These are phyloP conservation scores for Pollenia amentaria DNA, from an alignment of 2,888 invertebrate genomes.

Conservation along the genomic window DNA sequence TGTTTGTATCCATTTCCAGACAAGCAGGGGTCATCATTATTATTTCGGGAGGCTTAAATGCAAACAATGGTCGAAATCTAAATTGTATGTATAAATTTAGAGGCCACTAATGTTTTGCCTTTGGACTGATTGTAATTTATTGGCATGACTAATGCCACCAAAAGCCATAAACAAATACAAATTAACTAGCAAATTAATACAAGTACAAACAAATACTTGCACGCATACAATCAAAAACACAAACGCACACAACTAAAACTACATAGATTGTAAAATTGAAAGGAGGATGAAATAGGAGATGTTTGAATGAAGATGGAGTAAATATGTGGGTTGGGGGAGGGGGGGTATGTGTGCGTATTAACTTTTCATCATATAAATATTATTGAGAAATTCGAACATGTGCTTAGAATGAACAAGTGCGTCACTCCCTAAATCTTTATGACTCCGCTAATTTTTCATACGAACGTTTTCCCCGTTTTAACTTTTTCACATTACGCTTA, in stretches of 20 bases:
- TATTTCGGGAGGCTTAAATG: constrained; percentile 26
- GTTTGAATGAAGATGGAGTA: not conserved
- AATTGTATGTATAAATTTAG: constrained; percentile 26
- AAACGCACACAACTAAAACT: not conserved
- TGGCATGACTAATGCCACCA: constrained; percentile 68
- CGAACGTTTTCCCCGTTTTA: not conserved
- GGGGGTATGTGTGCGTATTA: not conserved
- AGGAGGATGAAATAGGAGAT: not conserved
- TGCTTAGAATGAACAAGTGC: constrained; percentile 44
- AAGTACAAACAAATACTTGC: not conserved
- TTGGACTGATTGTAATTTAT: constrained; percentile 69
- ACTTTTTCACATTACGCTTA: not conserved
- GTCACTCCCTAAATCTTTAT: constrained; percentile 9
- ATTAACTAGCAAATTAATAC: constrained; percentile 60
- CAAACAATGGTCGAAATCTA: constrained; percentile 42
- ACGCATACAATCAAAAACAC: not conserved
- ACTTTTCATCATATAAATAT: constrained; percentile 37
- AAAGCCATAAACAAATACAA: constrained; percentile 70
- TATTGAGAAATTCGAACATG: constrained; percentile 27
- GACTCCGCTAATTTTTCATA: not conserved
- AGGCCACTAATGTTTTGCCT: constrained; percentile 57
- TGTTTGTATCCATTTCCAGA: constrained; percentile 23
- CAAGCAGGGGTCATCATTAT: constrained; percentile 14
- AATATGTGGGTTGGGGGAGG: not conserved
- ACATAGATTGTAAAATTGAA: not conserved